These are phyloP conservation scores for Syritta pipiens DNA, from an alignment of 2,888 invertebrate species.

Conservation along the genomic window DNA sequence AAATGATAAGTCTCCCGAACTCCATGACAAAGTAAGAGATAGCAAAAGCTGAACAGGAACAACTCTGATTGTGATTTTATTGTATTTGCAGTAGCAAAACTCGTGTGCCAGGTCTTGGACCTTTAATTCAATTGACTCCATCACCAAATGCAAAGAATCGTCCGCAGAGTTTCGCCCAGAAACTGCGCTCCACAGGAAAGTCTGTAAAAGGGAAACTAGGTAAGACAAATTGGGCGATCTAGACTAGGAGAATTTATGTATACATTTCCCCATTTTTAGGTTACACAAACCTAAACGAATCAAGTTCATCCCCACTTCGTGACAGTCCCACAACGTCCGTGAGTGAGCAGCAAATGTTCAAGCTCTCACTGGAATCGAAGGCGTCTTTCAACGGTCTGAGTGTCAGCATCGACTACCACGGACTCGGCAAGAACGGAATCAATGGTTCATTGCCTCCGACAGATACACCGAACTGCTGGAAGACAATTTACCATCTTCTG, in stretches of 20 bases:
- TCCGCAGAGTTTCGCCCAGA: constrained; percentile 94
- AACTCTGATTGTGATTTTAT: constrained; percentile 1
- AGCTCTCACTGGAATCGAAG: constrained; percentile 77
- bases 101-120: constrained; percentile 75
- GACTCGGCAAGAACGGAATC: constrained; percentile 74
- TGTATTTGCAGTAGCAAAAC: constrained; percentile 65
- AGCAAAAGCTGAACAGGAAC: neutral
- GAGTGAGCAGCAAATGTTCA: constrained; percentile 76
- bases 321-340: constrained; percentile 82
- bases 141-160: constrained; percentile 80
- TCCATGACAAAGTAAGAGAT: constrained; percentile 72
- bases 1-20: constrained; percentile 74
- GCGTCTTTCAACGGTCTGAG: constrained; percentile 78
- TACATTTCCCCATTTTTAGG: constrained; percentile 76
- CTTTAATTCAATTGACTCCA: constrained; percentile 78
- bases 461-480: constrained; percentile 91
- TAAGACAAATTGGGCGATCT: constrained; percentile 13
- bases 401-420: constrained; percentile 76
- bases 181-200: constrained; percentile 90
- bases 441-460: constrained; percentile 72
- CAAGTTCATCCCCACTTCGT: constrained; percentile 84
- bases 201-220: constrained; percentile 86
- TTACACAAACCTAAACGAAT: constrained; percentile 90
- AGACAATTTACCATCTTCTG: constrained; percentile 93
- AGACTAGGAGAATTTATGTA: neutral